A percentile compares a stretch with the other conserved stretches of the same genome.
phyloP scores from a whole-genome alignment of 2,888 invertebrate genomes.

The Hypselothyrea guttata region DNA sequence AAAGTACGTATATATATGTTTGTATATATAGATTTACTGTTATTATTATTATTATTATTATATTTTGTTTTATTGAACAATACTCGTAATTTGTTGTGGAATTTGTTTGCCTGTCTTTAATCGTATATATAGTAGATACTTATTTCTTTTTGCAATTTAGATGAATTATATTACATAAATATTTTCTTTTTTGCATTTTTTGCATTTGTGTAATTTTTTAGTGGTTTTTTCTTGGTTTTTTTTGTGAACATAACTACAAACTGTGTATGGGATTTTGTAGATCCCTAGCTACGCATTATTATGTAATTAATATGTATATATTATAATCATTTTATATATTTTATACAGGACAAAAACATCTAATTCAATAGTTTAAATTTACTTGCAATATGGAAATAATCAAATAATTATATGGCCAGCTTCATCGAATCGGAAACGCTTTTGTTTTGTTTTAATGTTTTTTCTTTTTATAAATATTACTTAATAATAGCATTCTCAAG shows the following conservation, averaged over 20 bases:
- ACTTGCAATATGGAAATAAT: conserved; percentile 69
- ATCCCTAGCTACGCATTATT: conserved; percentile 64
- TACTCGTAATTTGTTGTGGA: conserved; percentile 50
- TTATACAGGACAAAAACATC: conserved; percentile 83
- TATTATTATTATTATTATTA: conserved; percentile 11
- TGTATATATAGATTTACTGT: conserved; percentile 9
- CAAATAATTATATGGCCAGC: conserved; percentile 50
- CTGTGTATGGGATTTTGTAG: conserved; percentile 48
- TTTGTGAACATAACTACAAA: conserved; percentile 75
- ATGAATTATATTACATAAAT: conserved; percentile 77
- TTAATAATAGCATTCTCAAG: conserved; percentile 28
- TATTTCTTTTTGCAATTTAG: conserved; percentile 52
- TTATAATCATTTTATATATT: conserved; percentile 61
- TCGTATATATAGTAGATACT: conserved; percentile 17
- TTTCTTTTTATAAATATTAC: conserved; percentile 16
- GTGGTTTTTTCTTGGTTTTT: conserved; percentile 17
- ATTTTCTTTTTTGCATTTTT: conserved; percentile 53
- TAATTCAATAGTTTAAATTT: conserved; percentile 69
- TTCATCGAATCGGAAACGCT: conserved; percentile 1
- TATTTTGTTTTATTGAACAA: conserved; percentile 58
- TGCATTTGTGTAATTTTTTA: conserved; percentile 46
- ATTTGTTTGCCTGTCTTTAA: conserved; percentile 44
- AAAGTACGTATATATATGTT: conserved; percentile 48
- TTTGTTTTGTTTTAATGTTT: conserved; percentile 34
- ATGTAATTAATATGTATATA: conserved; percentile 47